Evolutionary conservation across 2,797 vertebrate species (phyloP), one percentile per base, ranked within the genome.

Genomic region (Chloroceryle inda): DNA sequence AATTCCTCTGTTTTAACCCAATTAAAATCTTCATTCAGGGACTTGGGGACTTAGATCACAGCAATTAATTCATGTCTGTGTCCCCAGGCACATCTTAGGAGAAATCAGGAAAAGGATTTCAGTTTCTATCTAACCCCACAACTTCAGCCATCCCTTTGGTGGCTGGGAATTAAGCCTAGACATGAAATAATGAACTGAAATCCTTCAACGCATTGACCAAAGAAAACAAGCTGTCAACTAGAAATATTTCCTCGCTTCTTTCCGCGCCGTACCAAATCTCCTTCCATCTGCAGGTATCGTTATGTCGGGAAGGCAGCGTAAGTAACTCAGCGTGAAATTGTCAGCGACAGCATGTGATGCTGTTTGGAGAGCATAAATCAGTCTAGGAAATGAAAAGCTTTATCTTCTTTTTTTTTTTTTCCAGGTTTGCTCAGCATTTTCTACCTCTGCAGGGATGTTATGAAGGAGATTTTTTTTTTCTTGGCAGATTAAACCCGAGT

Each of bases 281-380:
- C 88, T 59, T 89, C 91, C 94, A 77, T 92, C 95, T 89, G 93
- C 12, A 83, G 80, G 91, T 61, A 61, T 0, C 4, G 42, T 58
- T n/a, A 24, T 42, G 89, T 31, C 5, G 3, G 87, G 92, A 40
- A 92, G 71, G 93, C 83, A 17, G 91, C 47, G 2, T 44, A 37
- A 96, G 89, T 13, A 94, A 67, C 89, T 84, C 92, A 86, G 95
- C 76, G 7, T n/a, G 96, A 59, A 85, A 85, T 67, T 94, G 89
- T 92, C 94, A 95, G 89, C 18, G 33, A 21, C 96, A 68, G 94
- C 85, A 10, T 76, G 81, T 1, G 91, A 42, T 18, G 38, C 85
- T 88, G 91, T 94, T 94, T 93, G 94, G 31, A 73, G 87, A 96
- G 91, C 92, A 90, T 95, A 73, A 95, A 96, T 96, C 96, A 94